These are phyloP conservation scores for Tribolium freemani DNA, from an alignment of 2,888 invertebrate genomes.

Conservation along the genomic window DNA sequence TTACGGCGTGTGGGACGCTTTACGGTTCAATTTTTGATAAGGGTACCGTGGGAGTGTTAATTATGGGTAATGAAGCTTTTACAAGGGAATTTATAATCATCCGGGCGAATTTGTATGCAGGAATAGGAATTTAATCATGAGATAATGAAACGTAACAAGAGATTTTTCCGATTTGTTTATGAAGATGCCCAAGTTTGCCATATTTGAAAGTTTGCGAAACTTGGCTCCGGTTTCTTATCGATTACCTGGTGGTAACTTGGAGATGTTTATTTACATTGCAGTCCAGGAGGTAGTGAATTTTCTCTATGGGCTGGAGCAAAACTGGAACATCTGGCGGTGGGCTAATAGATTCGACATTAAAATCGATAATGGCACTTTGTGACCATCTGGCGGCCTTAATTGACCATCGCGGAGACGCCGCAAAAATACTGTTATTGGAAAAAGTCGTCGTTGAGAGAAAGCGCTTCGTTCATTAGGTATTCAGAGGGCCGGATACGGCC, in stretches of 20 bases:
- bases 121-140: not conserved
- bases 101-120: not conserved
- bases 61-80: not conserved
- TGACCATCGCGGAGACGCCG: not conserved
- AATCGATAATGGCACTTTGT: conserved; percentile 21
- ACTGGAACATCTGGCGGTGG: conserved; percentile 21
- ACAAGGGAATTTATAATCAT: not conserved
- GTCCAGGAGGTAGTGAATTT: not conserved
- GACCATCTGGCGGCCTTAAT: conserved; percentile 1
- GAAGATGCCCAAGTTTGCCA: not conserved
- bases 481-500: conserved; percentile 48
- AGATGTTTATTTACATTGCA: not conserved
- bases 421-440: not conserved
- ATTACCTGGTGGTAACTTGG: not conserved
- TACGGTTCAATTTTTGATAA: not conserved
- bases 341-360: conserved; percentile 28
- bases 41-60: not conserved
- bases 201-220: not conserved
- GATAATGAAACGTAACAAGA: not conserved
- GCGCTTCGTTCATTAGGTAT: conserved; percentile 48
- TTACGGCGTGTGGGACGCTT: not conserved
- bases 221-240: not conserved
- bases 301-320: not conserved
- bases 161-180: not conserved
- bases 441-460: conserved; percentile 25